Conservation (phyloP, 1,140 invertebrate genomes). For the Tetranychus cinnabarinus region DNA sequence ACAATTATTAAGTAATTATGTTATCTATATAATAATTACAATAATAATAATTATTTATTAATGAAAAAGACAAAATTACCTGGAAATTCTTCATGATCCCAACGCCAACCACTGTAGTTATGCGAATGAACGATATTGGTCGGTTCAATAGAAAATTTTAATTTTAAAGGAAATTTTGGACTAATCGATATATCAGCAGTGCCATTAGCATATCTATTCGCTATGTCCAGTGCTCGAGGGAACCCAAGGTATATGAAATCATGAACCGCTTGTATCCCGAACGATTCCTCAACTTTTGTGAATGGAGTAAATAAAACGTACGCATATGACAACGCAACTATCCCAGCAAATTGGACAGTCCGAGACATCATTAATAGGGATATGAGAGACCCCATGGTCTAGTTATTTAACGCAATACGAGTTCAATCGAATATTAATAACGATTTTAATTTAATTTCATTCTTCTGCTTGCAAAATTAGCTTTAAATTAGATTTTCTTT, state of each 20-base stretch:
- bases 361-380: background rate
- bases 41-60: no score
- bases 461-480: no score
- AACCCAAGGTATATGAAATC: constrained; percentile 70
- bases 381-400: background rate
- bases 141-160: background rate
- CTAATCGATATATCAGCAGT: background rate
- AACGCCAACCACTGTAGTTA: constrained; percentile 20
- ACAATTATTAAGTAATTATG: no score
- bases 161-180: background rate
- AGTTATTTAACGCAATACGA: no score
- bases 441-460: no score
- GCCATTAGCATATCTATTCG: background rate
- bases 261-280: constrained; percentile 92
- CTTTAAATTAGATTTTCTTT: no score
- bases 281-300: constrained; percentile 99
- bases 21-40: no score
- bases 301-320: constrained; percentile 36
- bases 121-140: background rate
- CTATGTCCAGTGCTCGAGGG: background rate
- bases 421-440: no score
- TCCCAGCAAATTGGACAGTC: background rate
- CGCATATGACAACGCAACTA: background rate
- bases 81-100: constrained; percentile 93
- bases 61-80: background rate